Conservation (phyloP, 2,888 invertebrate species). For the Notodonta dromedarius region DNA sequence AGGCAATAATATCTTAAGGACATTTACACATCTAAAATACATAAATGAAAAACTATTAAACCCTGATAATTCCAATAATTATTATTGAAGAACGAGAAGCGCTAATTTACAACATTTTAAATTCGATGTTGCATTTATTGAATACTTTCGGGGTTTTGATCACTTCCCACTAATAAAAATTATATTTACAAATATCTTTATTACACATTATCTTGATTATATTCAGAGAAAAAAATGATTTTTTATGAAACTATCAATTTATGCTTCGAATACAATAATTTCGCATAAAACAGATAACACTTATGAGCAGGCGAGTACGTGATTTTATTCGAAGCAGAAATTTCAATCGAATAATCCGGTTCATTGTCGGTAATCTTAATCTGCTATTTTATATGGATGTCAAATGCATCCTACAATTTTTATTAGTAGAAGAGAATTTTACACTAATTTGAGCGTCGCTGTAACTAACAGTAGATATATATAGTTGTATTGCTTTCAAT, state of each 20-base stretch:
- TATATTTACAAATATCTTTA: conserved; percentile 24
- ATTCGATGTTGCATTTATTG: conserved; percentile 77
- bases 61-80: conserved; percentile 82
- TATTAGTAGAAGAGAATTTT: conserved; percentile 59
- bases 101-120: conserved; percentile 76
- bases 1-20: conserved; percentile 56
- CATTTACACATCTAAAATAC: conserved; percentile 62
- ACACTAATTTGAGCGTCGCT: conserved; percentile 75
- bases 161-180: conserved; percentile 59
- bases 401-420: conserved; percentile 37
- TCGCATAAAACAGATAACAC: neutral
- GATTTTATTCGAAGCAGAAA: conserved; percentile 20
- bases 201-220: neutral
- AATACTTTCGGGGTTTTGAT: conserved; percentile 63
- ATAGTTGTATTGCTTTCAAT: conserved; percentile 70
- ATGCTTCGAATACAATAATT: conserved; percentile 25
- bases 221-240: neutral
- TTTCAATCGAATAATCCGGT: neutral
- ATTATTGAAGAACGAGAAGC: conserved; percentile 71
- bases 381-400: neutral
- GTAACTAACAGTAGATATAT: conserved; percentile 53
- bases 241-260: neutral
- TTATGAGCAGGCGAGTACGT: neutral
- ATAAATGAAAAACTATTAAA: conserved; percentile 71
- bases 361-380: neutral